Conservation (phyloP, 2,113 vertebrate genomes). For the Xiphias gladius region DNA sequence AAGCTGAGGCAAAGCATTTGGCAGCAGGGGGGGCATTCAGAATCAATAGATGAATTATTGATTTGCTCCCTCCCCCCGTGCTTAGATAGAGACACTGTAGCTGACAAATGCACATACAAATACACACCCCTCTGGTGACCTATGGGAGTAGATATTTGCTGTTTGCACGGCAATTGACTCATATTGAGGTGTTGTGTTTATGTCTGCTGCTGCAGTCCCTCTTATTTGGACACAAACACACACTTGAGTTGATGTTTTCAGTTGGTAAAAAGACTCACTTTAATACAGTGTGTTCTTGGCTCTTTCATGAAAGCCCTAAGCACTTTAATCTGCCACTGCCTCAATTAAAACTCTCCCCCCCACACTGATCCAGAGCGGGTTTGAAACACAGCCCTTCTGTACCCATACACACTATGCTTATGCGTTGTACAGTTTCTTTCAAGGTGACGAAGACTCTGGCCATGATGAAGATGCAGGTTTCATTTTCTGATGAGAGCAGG, state of each 20-base stretch:
- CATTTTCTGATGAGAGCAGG: constrained; percentile 58
- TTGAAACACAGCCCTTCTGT: background rate
- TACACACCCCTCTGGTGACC: constrained; percentile 32
- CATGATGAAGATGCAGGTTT: constrained; percentile 48
- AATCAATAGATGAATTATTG: constrained; percentile 84
- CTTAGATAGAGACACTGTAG: constrained; percentile 31
- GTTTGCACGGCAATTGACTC: constrained; percentile 9
- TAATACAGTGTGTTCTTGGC: constrained; percentile 34
- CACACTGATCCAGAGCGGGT: constrained; percentile 12
- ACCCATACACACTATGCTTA: background rate
- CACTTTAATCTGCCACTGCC: constrained; percentile 51
- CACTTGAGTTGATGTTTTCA: constrained; percentile 6
- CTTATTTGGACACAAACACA: background rate
- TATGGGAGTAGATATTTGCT: constrained; percentile 50
- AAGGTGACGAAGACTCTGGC: constrained; percentile 36
- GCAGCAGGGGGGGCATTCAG: constrained; percentile 51
- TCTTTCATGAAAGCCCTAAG: constrained; percentile 49
- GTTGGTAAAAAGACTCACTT: constrained; percentile 4
- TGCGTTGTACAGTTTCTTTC: background rate
- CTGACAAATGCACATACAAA: background rate
- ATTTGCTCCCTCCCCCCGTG: constrained; percentile 72
- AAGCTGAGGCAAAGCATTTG: constrained; percentile 61
- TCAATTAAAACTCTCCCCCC: constrained; percentile 40
- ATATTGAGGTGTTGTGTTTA: constrained; percentile 15
- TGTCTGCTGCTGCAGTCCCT: constrained; percentile 9